Percentiles rank a stretch among this genome's conserved stretches.
phyloP scores from a whole-genome alignment of 2,113 vertebrate genomes.

The Ivindomyrus marchei region DNA sequence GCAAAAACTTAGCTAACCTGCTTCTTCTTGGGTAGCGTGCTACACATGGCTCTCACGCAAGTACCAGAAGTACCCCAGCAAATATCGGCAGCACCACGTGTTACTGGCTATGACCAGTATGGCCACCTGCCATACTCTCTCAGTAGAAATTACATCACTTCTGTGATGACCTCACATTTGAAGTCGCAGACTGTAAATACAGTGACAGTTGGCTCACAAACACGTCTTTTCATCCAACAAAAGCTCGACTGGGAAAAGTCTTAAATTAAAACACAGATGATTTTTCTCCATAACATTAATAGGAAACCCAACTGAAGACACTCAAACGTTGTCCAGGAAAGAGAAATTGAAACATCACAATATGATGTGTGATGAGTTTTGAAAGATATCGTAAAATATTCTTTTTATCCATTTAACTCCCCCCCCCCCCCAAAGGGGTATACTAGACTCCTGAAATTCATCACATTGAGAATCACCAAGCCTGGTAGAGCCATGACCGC shows the following conservation, averaged over 20 bases:
- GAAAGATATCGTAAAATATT: neutral
- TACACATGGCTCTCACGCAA: neutral
- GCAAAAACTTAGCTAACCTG: neutral
- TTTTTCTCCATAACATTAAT: neutral
- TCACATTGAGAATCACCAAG: neutral
- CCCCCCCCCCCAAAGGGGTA: neutral
- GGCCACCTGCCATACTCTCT: neutral
- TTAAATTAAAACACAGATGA: neutral
- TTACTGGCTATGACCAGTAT: neutral
- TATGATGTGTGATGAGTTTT: neutral
- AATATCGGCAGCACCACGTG: neutral
- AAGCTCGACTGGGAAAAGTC: neutral
- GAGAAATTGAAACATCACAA: neutral
- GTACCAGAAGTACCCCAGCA: neutral
- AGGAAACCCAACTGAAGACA: neutral
- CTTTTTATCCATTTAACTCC: neutral
- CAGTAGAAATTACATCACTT: neutral
- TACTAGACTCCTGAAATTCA: neutral
- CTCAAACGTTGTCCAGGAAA: neutral
- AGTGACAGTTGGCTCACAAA: neutral
- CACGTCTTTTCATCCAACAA: neutral
- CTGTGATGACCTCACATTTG: neutral
- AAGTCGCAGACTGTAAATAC: neutral
- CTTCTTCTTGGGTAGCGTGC: neutral
- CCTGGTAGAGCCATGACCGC: constrained; percentile 6